Percentiles rank a stretch among this genome's conserved stretches.
phyloP scores from a whole-genome alignment of 2,797 vertebrate genomes.

The Trachops cirrhosus region DNA sequence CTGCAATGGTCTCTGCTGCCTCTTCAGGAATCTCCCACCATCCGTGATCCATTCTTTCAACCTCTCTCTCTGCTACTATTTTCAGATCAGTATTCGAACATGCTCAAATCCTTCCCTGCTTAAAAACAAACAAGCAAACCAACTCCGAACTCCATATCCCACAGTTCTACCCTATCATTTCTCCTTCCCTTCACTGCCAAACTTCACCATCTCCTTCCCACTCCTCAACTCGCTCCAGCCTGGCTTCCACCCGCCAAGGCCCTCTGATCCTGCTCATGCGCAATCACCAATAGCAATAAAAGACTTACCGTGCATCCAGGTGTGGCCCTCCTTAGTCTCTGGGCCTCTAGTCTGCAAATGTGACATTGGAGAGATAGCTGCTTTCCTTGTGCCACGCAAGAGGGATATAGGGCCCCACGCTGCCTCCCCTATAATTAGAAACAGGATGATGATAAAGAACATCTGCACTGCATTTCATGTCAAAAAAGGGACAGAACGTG shows the following conservation, averaged over 20 bases:
- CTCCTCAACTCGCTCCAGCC: neutral
- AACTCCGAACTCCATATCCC: neutral
- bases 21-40: neutral
- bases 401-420: neutral
- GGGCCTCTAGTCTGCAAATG: neutral
- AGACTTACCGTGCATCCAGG: neutral
- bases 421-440: neutral
- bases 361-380: neutral
- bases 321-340: neutral
- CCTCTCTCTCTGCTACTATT: neutral
- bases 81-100: neutral
- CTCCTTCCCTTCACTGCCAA: neutral
- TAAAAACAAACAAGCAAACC: neutral
- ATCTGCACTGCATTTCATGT: neutral
- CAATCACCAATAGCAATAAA: neutral
- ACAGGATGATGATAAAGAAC: neutral
- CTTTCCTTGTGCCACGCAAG: neutral
- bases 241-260: neutral
- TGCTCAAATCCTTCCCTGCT: neutral
- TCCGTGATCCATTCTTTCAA: neutral
- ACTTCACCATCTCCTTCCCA: neutral
- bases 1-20: rapidly evolving
- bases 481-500: neutral
- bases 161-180: neutral
- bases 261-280: neutral